Base-by-base conservation (phyloP, 2,888 invertebrate species). In the Hydrotaea diabolus region DNA sequence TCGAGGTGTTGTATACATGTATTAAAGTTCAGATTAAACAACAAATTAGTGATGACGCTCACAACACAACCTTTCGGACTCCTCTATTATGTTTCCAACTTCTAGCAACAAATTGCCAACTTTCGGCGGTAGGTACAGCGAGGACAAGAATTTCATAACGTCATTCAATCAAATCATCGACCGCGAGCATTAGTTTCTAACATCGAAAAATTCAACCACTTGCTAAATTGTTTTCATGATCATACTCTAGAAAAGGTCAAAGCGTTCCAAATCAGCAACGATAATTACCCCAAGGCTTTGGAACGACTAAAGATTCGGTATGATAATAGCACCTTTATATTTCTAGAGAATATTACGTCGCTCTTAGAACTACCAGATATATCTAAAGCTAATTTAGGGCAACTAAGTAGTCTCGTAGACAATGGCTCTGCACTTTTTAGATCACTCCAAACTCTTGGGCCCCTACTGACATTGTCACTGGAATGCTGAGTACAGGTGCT, bases 121-220 rank as follows among this genome's bases (percentile, higher is more conserved):
- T 19, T 82, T 84, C 46, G 59, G 62, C 31, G 85, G 82, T 7
- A 69, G 76, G 39, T 85, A 85, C 39, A 64, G 74, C 15, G 83
- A 83, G 11, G 80, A 78, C 53, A 74, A 79, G 39, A 77, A 80
- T 31, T 82, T 80, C 39, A 85, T 85, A 13, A 76, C 72, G 0
- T 82, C 82, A 11, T 82, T 85, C 23, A 81, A 23, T 4, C 79
- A 79, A 74, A 21, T 80, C 8, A 77, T 77, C 31, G 74, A 80
- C 62, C 73, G 77, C 23, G 75, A 82, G 46, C 9, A 15, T 43
- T n/a, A n/a, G n/a, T n/a, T n/a, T n/a, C n/a, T n/a, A n/a, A n/a
- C n/a, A 79, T 64, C 73, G 77, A 82, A 55, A 82, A 80, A 21
- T 82, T 74, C 11, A 85, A 77, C 5, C 77, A 85, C 53, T 55